Evolutionary conservation across 2,797 vertebrate genomes (phyloP).

Genomic region (Myotis pilosus): DNA sequence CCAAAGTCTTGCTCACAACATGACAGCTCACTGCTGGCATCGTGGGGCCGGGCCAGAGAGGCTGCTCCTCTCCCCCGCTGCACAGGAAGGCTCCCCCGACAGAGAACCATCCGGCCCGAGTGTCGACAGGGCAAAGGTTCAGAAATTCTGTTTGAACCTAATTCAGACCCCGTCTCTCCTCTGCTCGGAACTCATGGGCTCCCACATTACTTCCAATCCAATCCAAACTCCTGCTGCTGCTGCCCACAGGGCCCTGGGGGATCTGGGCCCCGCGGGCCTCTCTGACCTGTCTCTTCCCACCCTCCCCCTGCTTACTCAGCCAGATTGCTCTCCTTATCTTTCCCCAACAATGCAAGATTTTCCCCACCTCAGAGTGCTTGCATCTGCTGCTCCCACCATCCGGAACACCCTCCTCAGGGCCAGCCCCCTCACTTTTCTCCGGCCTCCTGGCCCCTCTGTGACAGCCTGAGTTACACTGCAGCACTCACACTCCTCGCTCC

Average conservation of each 20-base stretch:
- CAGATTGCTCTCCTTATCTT: background rate
- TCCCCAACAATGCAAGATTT: background rate
- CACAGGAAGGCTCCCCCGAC: background rate
- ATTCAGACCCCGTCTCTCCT: background rate
- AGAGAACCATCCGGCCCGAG: background rate
- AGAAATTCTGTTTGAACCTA: background rate
- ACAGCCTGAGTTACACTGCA: fast-evolving
- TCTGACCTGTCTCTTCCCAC: background rate
- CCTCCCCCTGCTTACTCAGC: background rate
- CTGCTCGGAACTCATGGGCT: background rate
- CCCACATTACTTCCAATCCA: background rate
- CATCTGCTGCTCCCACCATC: background rate
- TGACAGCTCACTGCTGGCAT: background rate
- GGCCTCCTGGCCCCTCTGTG: background rate
- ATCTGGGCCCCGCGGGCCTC: background rate
- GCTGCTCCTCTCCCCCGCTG: background rate
- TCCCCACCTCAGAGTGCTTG: constrained; percentile 9
- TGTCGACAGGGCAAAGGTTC: background rate
- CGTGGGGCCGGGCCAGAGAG: background rate
- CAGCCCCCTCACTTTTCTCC: background rate
- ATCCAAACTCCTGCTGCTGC: background rate
- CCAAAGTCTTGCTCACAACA: background rate
- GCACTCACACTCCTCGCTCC: background rate
- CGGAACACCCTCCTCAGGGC: background rate
- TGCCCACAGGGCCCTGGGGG: background rate